Conservation (phyloP, 2,888 invertebrate species). For the Agrilus mali region DNA sequence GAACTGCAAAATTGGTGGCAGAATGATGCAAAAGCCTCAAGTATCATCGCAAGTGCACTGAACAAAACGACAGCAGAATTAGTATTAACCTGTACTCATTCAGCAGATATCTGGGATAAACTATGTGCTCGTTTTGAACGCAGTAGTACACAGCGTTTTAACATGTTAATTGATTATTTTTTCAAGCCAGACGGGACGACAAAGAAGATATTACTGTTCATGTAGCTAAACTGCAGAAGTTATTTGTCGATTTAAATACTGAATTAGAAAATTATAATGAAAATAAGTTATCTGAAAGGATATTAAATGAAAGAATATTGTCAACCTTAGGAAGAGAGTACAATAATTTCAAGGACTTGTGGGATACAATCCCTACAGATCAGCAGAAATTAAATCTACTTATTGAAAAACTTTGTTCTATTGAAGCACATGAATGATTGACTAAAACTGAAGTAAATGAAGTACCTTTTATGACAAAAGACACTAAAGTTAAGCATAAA, state of each 20-base stretch:
- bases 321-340: constrained; percentile 5
- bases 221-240: no score
- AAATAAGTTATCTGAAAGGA: constrained; percentile 4
- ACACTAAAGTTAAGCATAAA: neutral
- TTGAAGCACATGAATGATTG: constrained; percentile 2
- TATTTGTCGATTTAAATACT: constrained; percentile 6
- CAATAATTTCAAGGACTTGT: constrained; percentile 5
- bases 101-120: constrained; percentile 6
- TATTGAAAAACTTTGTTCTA: constrained; percentile 6
- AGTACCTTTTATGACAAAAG: neutral
- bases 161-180: no score
- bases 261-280: constrained; percentile 5
- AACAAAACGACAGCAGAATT: constrained; percentile 6
- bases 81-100: constrained; percentile 4
- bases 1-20: constrained; percentile 1
- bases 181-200: no score
- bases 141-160: no score
- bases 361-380: constrained; percentile 3
- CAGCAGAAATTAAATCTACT: constrained; percentile 5
- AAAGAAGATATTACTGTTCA: no score
- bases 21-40: constrained; percentile 5
- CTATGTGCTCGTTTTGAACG: constrained; percentile 2
- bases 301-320: constrained; percentile 5
- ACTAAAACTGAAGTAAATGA: neutral
- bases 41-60: constrained; percentile 3